A percentile compares a stretch with the other conserved stretches of the same genome.
Evolutionary conservation across 2,888 invertebrate species (phyloP).

Genomic region (Mythimna impura): DNA sequence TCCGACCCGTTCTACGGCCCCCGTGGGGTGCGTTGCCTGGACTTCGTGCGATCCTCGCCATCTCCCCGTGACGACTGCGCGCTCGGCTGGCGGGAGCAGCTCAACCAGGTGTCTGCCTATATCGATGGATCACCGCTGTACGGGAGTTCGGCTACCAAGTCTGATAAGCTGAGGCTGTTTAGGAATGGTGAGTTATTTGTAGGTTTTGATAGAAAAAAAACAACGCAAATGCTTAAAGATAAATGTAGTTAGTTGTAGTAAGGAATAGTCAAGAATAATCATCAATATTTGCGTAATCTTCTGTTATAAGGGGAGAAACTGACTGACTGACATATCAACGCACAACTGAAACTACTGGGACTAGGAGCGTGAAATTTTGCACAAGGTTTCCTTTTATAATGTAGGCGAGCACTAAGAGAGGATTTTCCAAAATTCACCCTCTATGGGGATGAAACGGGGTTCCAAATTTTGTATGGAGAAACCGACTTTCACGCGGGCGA

Average conservation of each 20-base stretch:
- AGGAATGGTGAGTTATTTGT: conserved; percentile 91
- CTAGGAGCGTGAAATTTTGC: too few relatives aligned
- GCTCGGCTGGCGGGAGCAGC: conserved; percentile 95
- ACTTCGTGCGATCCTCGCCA: conserved; percentile 95
- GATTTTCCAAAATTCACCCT: too few relatives aligned
- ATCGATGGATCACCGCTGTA: conserved; percentile 96
- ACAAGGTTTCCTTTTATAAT: too few relatives aligned
- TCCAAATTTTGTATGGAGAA: too few relatives aligned
- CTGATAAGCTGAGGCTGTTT: conserved; percentile 94
- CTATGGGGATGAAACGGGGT: too few relatives aligned
- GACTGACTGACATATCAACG: too few relatives aligned
- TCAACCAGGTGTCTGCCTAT: conserved; percentile 95
- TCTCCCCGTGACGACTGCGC: conserved; percentile 95
- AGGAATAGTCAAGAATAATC: background rate
- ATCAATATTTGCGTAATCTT: too few relatives aligned
- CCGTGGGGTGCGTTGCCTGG: conserved; percentile 94
- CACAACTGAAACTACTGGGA: too few relatives aligned
- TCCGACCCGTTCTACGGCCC: conserved; percentile 94
- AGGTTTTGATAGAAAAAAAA: too few relatives aligned
- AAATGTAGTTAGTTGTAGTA: background rate
- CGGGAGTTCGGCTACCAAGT: conserved; percentile 93
- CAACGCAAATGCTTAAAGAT: background rate
- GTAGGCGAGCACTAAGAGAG: too few relatives aligned
- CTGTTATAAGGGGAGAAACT: too few relatives aligned
- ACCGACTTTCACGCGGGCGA: too few relatives aligned